These are phyloP conservation scores for Falco berigora DNA, from an alignment of 2,797 vertebrate genomes.

Conservation along the genomic window DNA sequence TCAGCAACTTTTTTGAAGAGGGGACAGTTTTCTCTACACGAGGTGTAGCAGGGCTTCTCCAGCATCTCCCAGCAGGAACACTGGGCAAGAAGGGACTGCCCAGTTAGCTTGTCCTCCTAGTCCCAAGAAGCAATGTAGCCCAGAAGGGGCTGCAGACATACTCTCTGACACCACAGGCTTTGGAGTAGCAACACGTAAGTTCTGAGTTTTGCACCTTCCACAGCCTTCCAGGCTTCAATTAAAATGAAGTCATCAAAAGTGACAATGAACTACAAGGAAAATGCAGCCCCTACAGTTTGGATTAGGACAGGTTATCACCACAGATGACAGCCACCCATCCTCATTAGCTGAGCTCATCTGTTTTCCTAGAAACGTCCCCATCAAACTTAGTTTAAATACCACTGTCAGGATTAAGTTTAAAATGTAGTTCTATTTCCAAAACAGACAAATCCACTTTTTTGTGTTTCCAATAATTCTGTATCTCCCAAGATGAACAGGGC, in stretches of 20 bases:
- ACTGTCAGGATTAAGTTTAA: neutral
- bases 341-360: neutral
- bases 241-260: neutral
- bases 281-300: neutral
- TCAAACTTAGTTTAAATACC: neutral
- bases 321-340: neutral
- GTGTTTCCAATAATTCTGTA: neutral
- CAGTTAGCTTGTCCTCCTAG: neutral
- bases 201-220: neutral
- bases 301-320: neutral
- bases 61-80: neutral
- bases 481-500: neutral
- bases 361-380: neutral
- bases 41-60: neutral
- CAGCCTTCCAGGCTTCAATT: neutral
- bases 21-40: neutral
- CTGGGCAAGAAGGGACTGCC: neutral
- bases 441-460: neutral
- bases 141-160: neutral
- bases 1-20: neutral
- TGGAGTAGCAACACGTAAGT: neutral
- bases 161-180: neutral
- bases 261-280: neutral
- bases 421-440: neutral
- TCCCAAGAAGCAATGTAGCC: neutral